Percentiles rank a stretch among this genome's conserved stretches.
Evolutionary conservation across 2,888 invertebrate species (phyloP).

Genomic region (Hydriomena furcata): DNA sequence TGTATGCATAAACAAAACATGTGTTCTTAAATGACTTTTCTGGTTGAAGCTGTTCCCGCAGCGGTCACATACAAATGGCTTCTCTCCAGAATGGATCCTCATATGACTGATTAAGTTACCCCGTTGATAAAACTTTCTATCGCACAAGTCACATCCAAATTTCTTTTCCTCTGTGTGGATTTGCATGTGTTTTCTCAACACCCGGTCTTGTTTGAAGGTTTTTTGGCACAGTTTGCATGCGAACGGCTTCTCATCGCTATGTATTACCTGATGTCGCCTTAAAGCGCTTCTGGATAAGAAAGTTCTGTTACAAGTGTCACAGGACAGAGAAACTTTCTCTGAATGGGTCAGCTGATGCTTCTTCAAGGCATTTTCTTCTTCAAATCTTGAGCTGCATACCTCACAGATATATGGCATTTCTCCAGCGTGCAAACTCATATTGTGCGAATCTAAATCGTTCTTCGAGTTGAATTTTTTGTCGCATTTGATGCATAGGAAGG

Average conservation of each 20-base stretch:
- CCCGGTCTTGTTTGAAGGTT: constrained; percentile 11
- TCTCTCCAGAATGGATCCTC: constrained; percentile 11
- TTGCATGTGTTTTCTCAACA: constrained; percentile 16
- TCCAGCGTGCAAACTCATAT: neutral
- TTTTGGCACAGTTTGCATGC: constrained; percentile 15
- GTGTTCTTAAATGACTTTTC: constrained; percentile 16
- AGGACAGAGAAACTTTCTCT: neutral
- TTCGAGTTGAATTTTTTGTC: constrained; percentile 33
- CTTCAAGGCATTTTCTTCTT: constrained; percentile 1
- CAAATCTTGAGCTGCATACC: constrained; percentile 11
- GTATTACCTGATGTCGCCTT: constrained; percentile 5
- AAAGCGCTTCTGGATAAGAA: constrained; percentile 9
- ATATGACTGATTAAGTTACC: constrained; percentile 14
- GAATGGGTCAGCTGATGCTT: constrained; percentile 3
- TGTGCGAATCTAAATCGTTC: constrained; percentile 8
- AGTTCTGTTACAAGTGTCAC: constrained; percentile 8
- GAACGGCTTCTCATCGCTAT: constrained; percentile 18
- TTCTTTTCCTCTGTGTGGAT: constrained; percentile 15
- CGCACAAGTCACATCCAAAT: constrained; percentile 4
- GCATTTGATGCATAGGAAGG: constrained; percentile 8
- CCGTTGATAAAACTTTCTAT: constrained; percentile 11
- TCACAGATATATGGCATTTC: neutral
- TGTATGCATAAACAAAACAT: constrained; percentile 35
- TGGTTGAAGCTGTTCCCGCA: constrained; percentile 21
- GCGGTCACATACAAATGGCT: constrained; percentile 17